Base-by-base conservation (phyloP, 2,888 invertebrate genomes). In the Drosophila nr. perissopoda region DNA sequence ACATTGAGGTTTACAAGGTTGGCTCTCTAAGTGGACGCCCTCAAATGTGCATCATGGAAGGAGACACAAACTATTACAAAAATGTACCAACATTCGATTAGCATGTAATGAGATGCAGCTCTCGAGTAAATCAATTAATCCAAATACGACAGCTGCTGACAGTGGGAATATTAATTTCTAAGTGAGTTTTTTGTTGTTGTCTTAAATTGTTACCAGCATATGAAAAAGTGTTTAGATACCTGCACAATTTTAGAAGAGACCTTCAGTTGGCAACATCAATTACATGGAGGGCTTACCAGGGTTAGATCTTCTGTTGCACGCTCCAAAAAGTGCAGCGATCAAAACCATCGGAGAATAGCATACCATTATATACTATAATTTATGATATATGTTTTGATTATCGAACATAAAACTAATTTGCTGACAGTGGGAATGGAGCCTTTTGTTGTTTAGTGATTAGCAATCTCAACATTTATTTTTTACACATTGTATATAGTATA, bases 371-470 rank as follows among this genome's bases (percentile, higher is more conserved):
- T 63, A 67, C 63, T 49, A 74, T 74, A 51, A 48, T 69, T 48
- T 58, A 63, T 79, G 63, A 70, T 79, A 67, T 70, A 79, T 75
- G 70, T 57, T 61, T 62, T 67, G 67, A 70, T 81, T 74, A 71
- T 6, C 36, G 51, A 70, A 56, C 74, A 80, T 74, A 74, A 74
- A 81, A 78, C 79, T 80, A 78, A 82, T 82, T 74, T 69, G 80
- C 83, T 81, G 76, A 81, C 73, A 81, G 83, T 76, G 58, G 45
- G 80, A 67, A 74, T 76, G 76, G 79, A 69, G 36, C 29, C 78
- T 61, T 63, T 78, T 78, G 69, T 56, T 53, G 5, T 34, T 42
- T 10, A 62, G 45, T 29, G 48, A 57, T 58, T 25, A 13, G 34
- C 18, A 29, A 36, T 34, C 65, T 40, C 21, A 58, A 18, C 18